phyloP scores from a whole-genome alignment of 2,113 vertebrate genomes.

The Ovibos moschatus region DNA sequence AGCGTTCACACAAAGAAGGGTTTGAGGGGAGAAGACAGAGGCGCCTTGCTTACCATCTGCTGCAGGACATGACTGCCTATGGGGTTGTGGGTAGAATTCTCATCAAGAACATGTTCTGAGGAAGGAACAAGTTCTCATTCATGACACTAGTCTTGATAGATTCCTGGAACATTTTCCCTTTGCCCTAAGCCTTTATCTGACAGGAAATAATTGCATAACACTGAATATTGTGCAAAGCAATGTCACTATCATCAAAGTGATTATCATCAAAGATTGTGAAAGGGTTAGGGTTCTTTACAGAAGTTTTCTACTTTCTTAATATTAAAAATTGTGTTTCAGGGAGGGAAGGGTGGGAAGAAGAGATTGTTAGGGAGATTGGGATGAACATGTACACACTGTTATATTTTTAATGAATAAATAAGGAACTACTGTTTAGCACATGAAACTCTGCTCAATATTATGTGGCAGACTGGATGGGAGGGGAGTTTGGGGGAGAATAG shows the following conservation, averaged over 20 bases:
- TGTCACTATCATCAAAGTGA: neutral
- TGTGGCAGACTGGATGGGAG: neutral
- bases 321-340: neutral
- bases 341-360: neutral
- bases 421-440: neutral
- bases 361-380: neutral
- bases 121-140: neutral
- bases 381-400: neutral
- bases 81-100: neutral
- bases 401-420: neutral
- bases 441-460: neutral
- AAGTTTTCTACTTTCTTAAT: neutral
- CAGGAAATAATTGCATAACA: neutral
- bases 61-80: neutral
- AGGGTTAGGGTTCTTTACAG: neutral
- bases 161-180: neutral
- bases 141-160: neutral
- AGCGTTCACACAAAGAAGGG: neutral
- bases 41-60: neutral
- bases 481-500: neutral
- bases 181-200: neutral
- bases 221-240: neutral
- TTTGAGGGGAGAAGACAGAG: neutral
- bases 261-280: neutral
- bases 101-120: neutral